Base-by-base conservation (phyloP, 2,888 invertebrate species). In the Tinea trinotella region DNA sequence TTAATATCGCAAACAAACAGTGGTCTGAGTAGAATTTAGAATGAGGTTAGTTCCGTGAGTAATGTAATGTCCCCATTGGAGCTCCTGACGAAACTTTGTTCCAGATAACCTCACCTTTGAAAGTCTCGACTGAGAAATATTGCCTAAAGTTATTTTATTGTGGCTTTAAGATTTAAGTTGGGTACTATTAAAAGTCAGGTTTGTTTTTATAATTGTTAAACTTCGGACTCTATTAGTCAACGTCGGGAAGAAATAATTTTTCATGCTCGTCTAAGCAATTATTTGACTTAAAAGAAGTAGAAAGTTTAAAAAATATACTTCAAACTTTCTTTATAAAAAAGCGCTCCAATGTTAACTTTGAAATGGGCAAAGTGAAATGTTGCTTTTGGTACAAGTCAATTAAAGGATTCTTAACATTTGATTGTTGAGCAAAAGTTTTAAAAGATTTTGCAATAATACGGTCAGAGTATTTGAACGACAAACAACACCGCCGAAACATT, bases 131-230 rank as follows among this genome's bases (percentile, higher is more conserved):
- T 40, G 40, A 48, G 48, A 48, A 48, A 48, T 48, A 48, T 48
- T 18, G 48, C 48, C 7, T 48, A 3, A 40, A 19, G 3, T 48
- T 48, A 48, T 48, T 48, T 20, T 18, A 18, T 40, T 12, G 4
- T 3, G 48, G 20, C 2, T 48, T 48, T 19, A 7, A 4, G 48
- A 4, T 19, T 48, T 48, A 40, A 12, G 40, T 40, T 13, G 4
- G 6, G 40, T 40, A 4, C 46, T 17, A 46, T 6, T 46, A 24
- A 50, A 50, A 50, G 22, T 50, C 13, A 13, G 24, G 3, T 50
- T 50, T 50, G 2, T 50, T 50, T 50, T 50, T 50, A 50, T 50
- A 50, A 24, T 50, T 50, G 50, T 50, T 24, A 6, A 50, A 50
- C 18, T 50, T 50, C n/a, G 1, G 18, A 19, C 7, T 50, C 50